Evolutionary conservation across 2,797 vertebrate species (phyloP), one percentile per base, ranked within the genome.

Genomic region (Coregonus suidteri): DNA sequence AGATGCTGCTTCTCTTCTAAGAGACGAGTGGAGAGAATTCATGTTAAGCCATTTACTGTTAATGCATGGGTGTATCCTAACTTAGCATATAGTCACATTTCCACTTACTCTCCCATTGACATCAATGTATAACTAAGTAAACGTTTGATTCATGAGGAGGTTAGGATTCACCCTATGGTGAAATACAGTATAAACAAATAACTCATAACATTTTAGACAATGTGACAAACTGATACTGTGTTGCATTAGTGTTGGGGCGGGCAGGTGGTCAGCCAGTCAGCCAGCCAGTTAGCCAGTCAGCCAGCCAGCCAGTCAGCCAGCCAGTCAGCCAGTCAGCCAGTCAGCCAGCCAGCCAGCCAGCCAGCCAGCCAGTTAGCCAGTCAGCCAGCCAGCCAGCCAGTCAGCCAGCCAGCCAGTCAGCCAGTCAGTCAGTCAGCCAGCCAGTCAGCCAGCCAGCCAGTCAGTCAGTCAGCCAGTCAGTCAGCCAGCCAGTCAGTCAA

Each of bases 1-100:
- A 74, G 72, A 20, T 66, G n/a, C 56, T 7, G 70, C 70, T 80
- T 83, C 15, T 74, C 35, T 52, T 82, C 89, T 91, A 75, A 82
- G 53, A 68, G 6, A 78, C 75, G 25, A 74, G 75, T 14, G 0
- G 20, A 77, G 73, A 41, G 4, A 67, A 20, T 47, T 18, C 14
- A 34, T 35, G 72, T 68, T 37, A 71, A 64, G 41, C 30, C 11
- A 74, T 4, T 52, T 70, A n/a, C 56, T 59, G 56, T 59, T 59
- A n/a, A 59, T 20, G 2, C n/a, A 7, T 20, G 6, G 18, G 56
- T 59, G 6, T 18, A 9, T 18, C 41, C 41, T 47, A 47, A 47
- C 9, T 3, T 47, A 47, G 41, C 2, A 47, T 13, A 11, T 0
- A 1, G 41, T 47, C 41, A 3, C 41, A 47, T 47, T 47, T 47